These are phyloP conservation scores for Onychorhynchus coronatus DNA, from an alignment of 2,113 vertebrate species.

Conservation along the genomic window DNA sequence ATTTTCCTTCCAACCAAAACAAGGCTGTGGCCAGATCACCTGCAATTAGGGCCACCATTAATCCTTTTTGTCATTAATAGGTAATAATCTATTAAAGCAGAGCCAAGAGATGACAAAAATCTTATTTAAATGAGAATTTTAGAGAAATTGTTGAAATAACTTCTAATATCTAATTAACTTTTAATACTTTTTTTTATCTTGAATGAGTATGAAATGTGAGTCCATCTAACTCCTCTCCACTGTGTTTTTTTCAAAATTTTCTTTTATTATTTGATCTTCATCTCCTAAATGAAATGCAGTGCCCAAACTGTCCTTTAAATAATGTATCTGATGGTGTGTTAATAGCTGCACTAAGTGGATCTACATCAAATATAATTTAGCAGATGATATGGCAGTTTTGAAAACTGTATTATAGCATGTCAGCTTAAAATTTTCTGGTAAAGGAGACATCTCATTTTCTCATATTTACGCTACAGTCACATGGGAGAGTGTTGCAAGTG, in stretches of 20 bases:
- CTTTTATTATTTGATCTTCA: neutral
- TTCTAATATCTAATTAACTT: neutral
- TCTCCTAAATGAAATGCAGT: neutral
- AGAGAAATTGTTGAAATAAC: neutral
- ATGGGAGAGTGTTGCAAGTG: neutral
- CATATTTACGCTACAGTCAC: neutral
- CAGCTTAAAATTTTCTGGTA: neutral
- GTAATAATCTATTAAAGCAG: neutral
- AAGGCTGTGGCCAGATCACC: neutral
- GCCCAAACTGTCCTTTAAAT: neutral
- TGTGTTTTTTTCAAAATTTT: neutral
- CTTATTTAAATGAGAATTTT: neutral
- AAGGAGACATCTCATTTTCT: neutral
- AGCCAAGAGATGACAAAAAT: neutral
- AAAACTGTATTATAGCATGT: neutral
- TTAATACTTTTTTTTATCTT: neutral
- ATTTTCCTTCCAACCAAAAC: neutral
- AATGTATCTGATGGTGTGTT: neutral
- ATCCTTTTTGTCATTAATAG: neutral
- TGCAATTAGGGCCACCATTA: neutral
- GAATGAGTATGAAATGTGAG: neutral
- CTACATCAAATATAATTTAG: neutral
- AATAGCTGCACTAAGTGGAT: neutral
- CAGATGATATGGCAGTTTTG: neutral
- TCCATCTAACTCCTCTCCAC: neutral